Conservation (phyloP, 2,888 invertebrate species). For the Zelleria hepariella region DNA sequence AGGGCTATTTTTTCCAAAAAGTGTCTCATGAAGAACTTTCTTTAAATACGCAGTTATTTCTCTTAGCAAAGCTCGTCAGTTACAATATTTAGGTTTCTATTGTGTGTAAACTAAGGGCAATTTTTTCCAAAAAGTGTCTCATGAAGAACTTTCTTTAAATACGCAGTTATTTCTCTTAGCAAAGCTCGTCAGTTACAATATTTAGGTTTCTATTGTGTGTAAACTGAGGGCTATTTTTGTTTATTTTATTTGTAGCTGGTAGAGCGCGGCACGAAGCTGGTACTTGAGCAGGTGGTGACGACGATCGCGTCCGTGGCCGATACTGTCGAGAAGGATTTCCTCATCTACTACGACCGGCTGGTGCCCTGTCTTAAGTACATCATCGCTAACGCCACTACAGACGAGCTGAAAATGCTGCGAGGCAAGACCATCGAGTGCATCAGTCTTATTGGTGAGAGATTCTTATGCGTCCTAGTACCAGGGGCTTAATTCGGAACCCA, state of each 20-base stretch:
- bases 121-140: no score
- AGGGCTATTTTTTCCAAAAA: no score
- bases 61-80: no score
- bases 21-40: no score
- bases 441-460: slow-evolving; percentile 87
- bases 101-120: no score
- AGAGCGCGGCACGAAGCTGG: slow-evolving; percentile 94
- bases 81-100: no score
- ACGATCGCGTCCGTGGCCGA: slow-evolving; percentile 99
- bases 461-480: background rate
- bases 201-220: no score
- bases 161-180: no score
- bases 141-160: no score
- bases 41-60: no score
- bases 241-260: slow-evolving; percentile 76
- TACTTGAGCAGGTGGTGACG: slow-evolving; percentile 98
- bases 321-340: slow-evolving; percentile 96
- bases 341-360: slow-evolving; percentile 91
- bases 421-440: slow-evolving; percentile 99
- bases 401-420: slow-evolving; percentile 90
- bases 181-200: no score
- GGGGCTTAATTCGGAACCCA: background rate
- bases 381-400: slow-evolving; percentile 91
- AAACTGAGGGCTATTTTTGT: no score
- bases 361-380: slow-evolving; percentile 98